Conservation (phyloP, 2,888 invertebrate species). For the Drosophila eohydei region DNA sequence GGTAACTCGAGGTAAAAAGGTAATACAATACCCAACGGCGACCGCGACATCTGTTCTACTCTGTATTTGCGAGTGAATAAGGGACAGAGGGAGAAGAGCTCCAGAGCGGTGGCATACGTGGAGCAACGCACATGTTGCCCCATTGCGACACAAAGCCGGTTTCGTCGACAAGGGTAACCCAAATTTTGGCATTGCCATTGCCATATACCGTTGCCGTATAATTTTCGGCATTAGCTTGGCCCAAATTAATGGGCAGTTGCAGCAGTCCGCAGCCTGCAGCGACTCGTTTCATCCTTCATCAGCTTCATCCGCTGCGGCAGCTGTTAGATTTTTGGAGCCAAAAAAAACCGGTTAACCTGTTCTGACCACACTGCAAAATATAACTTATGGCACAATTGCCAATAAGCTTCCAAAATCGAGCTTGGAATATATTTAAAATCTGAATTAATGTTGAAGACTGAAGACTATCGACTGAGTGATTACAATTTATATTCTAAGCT, state of each 20-base stretch:
- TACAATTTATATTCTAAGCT: too few relatives aligned
- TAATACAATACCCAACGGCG: slow-evolving; percentile 57
- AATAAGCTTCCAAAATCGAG: neutral
- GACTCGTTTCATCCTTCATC: slow-evolving; percentile 17
- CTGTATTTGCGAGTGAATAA: neutral
- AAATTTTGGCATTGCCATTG: slow-evolving; percentile 56
- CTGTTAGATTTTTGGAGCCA: slow-evolving; percentile 63
- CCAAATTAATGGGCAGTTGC: slow-evolving; percentile 65
- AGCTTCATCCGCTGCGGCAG: slow-evolving; percentile 52
- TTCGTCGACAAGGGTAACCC: slow-evolving; percentile 66
- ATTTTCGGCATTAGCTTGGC: slow-evolving; percentile 73
- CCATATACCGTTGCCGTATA: slow-evolving; percentile 72
- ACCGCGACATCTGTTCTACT: slow-evolving; percentile 63
- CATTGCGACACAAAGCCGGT: slow-evolving; percentile 37
- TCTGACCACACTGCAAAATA: slow-evolving; percentile 28
- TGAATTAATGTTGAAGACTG: too few relatives aligned
- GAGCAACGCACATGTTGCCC: slow-evolving; percentile 17
- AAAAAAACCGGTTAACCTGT: slow-evolving; percentile 48
- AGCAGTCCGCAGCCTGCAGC: slow-evolving; percentile 32
- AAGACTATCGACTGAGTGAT: too few relatives aligned
- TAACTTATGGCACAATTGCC: neutral
- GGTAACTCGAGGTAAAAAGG: slow-evolving; percentile 61
- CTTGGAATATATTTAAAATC: neutral
- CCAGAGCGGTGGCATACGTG: neutral
- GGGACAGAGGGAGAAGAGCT: neutral